Conservation (phyloP, 2,888 invertebrate genomes). For the Meghimatium bilineatum region DNA sequence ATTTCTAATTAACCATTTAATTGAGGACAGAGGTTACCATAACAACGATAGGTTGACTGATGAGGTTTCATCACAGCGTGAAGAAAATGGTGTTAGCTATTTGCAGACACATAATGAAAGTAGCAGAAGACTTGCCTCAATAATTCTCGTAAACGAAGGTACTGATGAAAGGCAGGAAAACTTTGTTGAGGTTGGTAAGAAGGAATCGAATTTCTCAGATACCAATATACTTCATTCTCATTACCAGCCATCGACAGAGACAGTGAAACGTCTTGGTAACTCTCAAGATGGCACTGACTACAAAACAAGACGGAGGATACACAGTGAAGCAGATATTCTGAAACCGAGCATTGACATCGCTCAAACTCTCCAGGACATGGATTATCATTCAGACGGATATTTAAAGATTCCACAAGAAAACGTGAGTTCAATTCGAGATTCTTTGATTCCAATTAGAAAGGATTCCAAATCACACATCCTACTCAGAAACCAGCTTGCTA, state of each 20-base stretch:
- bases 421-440: background rate
- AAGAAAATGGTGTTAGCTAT: background rate
- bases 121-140: background rate
- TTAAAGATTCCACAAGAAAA: background rate
- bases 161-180: background rate
- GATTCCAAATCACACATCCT: background rate
- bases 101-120: background rate
- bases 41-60: background rate
- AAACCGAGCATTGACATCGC: background rate
- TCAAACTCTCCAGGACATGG: background rate
- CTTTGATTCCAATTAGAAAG: background rate
- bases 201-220: background rate
- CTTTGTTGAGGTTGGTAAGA: background rate
- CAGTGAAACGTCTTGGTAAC: background rate
- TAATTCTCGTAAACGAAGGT: background rate
- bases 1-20: background rate
- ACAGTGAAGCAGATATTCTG: slow-evolving; percentile 29
- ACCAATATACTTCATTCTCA: background rate
- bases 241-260: background rate
- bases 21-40: background rate
- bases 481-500: background rate
- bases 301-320: slow-evolving; percentile 24
- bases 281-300: background rate
- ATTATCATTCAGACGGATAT: background rate
- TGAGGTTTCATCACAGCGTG: background rate